Conservation (phyloP, 2,113 vertebrate species). For the Dasypus novemcinctus region DNA sequence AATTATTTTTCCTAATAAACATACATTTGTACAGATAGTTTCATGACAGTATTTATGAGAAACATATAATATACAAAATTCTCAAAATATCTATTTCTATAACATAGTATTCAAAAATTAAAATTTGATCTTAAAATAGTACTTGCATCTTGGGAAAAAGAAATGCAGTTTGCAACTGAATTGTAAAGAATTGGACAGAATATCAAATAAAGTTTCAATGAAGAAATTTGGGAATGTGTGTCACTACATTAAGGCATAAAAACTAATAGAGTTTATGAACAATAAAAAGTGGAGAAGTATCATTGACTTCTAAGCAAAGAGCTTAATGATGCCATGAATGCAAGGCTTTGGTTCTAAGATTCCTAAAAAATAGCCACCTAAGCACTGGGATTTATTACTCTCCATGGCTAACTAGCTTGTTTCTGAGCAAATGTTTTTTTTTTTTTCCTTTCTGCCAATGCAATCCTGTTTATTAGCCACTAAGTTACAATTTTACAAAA, state of each 20-base stretch:
- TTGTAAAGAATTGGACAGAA: not conserved
- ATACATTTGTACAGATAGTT: not conserved
- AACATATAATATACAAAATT: not conserved
- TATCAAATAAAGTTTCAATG: not conserved
- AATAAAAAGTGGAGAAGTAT: not conserved
- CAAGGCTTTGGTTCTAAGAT: not conserved
- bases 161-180: not conserved
- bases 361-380: slow-evolving; percentile 25
- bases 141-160: not conserved
- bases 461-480: slow-evolving; percentile 45
- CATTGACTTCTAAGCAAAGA: not conserved
- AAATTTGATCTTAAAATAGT: not conserved
- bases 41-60: not conserved
- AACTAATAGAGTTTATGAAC: not conserved
- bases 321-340: not conserved
- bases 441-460: slow-evolving; percentile 46
- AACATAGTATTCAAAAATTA: not conserved
- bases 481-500: slow-evolving; percentile 47
- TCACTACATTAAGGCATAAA: not conserved
- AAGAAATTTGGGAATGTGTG: not conserved
- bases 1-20: not conserved
- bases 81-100: not conserved
- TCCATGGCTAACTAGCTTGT: not conserved
- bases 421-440: not conserved
- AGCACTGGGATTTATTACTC: not conserved